phyloP scores from a whole-genome alignment of 2,113 vertebrate genomes.

The Motacilla tschutschensis region DNA sequence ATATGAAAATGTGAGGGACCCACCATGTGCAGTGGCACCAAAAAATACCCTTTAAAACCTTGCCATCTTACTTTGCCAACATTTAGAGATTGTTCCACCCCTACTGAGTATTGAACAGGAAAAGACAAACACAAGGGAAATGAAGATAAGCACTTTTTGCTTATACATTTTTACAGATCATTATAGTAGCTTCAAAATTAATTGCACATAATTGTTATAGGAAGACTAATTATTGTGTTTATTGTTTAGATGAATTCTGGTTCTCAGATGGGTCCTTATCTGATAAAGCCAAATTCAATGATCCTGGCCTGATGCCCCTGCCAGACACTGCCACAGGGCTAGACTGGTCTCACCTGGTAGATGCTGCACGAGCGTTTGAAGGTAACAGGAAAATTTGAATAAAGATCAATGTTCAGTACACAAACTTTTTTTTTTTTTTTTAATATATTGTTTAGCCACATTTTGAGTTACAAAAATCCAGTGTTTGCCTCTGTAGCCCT shows the following conservation, averaged over 20 bases:
- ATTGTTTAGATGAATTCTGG: conserved; percentile 91
- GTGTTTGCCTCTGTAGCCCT: background rate
- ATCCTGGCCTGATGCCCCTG: conserved; percentile 94
- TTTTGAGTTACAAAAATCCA: background rate
- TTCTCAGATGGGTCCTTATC: conserved; percentile 95
- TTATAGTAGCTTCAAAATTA: conserved; percentile 33
- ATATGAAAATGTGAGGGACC: background rate
- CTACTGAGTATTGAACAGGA: background rate
- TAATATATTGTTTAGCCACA: background rate
- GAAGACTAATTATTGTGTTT: conserved; percentile 65
- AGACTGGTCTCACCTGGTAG: conserved; percentile 95
- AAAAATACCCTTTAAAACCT: background rate
- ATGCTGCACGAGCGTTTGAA: conserved; percentile 95
- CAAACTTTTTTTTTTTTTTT: background rate
- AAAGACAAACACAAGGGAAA: background rate
- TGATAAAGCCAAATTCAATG: conserved; percentile 92
- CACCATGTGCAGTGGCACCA: background rate
- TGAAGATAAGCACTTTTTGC: background rate
- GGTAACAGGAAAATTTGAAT: conserved; percentile 76
- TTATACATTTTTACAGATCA: background rate
- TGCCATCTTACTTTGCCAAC: background rate
- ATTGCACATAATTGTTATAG: conserved; percentile 10
- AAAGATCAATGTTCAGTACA: conserved; percentile 38
- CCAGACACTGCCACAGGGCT: conserved; percentile 90
- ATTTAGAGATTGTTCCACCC: background rate